Percentiles rank a stretch among this genome's conserved stretches.
These are phyloP conservation scores for Eurystomus glaucurus DNA, from an alignment of 2,797 vertebrate genomes.

Conservation along the genomic window DNA sequence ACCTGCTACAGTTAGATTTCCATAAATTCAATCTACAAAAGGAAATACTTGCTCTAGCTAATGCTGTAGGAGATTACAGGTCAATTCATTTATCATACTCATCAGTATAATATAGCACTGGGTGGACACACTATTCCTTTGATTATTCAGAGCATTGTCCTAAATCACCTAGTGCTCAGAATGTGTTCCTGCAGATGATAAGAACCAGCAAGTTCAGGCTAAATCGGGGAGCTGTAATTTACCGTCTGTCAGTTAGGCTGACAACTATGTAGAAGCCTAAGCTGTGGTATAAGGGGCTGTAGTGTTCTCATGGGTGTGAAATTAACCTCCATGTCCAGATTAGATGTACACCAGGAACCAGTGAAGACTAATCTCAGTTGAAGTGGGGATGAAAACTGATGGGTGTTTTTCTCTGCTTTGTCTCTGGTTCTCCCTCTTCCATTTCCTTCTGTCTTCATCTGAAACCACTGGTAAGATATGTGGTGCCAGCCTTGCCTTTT, in stretches of 20 bases:
- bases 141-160: constrained; percentile 15
- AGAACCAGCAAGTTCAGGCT: constrained; percentile 21
- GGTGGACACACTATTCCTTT: constrained; percentile 2
- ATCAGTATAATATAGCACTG: background rate
- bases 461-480: background rate
- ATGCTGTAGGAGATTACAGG: constrained; percentile 10
- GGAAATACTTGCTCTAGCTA: constrained; percentile 38
- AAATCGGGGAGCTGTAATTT: background rate
- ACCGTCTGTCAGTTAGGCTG: background rate
- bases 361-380: background rate
- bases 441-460: background rate
- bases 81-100: constrained; percentile 42
- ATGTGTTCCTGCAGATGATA: background rate
- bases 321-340: background rate
- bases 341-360: background rate
- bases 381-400: background rate
- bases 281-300: background rate
- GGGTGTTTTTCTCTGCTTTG: background rate
- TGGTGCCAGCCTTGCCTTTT: background rate
- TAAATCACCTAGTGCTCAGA: constrained; percentile 19
- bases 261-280: background rate
- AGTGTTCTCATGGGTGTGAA: background rate
- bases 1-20: constrained; percentile 18
- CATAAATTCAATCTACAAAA: constrained; percentile 59
- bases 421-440: background rate